Conservation (phyloP, 2,113 vertebrate genomes). For the Ondatra zibethicus region DNA sequence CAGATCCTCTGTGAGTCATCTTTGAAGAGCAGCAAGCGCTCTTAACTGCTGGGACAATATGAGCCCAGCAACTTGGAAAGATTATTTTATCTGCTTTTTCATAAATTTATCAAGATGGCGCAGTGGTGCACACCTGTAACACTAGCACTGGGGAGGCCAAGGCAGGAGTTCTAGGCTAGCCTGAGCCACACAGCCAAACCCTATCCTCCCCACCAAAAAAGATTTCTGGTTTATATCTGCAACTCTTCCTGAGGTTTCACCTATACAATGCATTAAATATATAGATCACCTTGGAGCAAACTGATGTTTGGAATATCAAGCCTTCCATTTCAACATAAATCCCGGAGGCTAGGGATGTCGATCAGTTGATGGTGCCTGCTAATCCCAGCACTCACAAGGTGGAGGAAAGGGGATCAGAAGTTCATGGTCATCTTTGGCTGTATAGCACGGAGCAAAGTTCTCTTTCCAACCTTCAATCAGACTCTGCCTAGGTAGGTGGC, state of each 20-base stretch:
- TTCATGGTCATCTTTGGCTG: not conserved
- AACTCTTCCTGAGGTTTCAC: slow-evolving; percentile 35
- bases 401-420: not conserved
- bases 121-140: not conserved
- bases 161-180: not conserved
- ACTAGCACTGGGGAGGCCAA: not conserved
- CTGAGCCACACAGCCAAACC: not conserved
- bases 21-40: not conserved
- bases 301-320: not conserved
- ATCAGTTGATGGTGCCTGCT: not conserved
- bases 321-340: slow-evolving; percentile 10
- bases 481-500: not conserved
- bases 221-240: not conserved
- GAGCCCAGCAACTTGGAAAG: not conserved
- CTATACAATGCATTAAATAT: slow-evolving; percentile 3
- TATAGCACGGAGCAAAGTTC: not conserved
- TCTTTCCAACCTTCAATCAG: not conserved
- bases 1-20: not conserved
- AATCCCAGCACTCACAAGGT: not conserved
- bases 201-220: not conserved
- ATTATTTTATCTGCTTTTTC: slow-evolving; percentile 25
- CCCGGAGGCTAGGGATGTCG: not conserved
- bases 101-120: not conserved
- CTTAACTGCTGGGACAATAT: not conserved
- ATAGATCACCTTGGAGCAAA: not conserved